phyloP scores from a whole-genome alignment of 1,140 invertebrate genomes.

The Papilio helenus region DNA sequence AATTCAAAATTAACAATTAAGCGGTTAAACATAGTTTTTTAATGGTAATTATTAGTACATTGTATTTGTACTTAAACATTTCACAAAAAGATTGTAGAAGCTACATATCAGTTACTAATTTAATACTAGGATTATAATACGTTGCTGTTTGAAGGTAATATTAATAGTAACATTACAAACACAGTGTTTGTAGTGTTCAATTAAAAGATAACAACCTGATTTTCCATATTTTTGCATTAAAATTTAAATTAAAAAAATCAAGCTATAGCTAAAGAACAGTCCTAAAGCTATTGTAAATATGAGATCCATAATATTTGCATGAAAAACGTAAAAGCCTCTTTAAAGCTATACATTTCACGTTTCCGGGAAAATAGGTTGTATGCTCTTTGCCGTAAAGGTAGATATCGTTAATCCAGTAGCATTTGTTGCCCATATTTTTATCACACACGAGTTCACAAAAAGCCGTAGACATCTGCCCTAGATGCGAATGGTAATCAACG shows the following conservation, averaged over 20 bases:
- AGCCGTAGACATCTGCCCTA: slow-evolving; percentile 18
- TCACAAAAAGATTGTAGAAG: too few relatives aligned
- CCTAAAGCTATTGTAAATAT: background rate
- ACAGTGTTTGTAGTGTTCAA: too few relatives aligned
- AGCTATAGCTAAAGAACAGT: background rate
- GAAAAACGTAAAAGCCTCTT: background rate
- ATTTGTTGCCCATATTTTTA: slow-evolving; percentile 14
- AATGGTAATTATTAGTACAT: background rate
- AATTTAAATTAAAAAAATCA: too few relatives aligned
- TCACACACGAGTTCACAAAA: slow-evolving; percentile 14
- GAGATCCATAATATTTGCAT: background rate
- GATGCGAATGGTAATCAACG: slow-evolving; percentile 28
- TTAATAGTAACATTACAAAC: too few relatives aligned
- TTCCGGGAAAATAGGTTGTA: background rate
- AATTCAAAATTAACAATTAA: background rate
- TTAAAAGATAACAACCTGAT: too few relatives aligned
- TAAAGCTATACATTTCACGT: background rate
- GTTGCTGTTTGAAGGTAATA: background rate
- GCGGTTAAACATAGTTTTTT: background rate
- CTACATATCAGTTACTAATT: too few relatives aligned
- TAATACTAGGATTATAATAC: background rate
- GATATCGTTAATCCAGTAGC: background rate
- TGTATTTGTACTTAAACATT: too few relatives aligned
- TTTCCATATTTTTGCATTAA: too few relatives aligned
- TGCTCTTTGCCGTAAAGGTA: background rate